Conservation (phyloP, 2,113 vertebrate species). For the Clarias macrocephalus region DNA sequence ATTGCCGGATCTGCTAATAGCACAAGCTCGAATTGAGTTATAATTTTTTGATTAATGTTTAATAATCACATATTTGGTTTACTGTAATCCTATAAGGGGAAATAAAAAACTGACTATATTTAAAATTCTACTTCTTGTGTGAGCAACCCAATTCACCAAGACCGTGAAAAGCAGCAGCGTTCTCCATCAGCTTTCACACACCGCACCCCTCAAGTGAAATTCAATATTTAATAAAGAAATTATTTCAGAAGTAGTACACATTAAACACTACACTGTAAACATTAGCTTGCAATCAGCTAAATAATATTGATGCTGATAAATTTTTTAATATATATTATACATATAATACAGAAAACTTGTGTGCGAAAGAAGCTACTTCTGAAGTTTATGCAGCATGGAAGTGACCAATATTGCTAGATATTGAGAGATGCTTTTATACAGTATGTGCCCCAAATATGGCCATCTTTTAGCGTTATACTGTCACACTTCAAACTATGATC, state of each 20-base stretch:
- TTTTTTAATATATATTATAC: no score
- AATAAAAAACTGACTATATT: not conserved
- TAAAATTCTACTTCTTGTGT: not conserved
- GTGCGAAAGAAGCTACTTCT: no score
- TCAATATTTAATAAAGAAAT: not conserved
- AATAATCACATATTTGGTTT: not conserved
- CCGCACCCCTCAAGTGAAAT: not conserved
- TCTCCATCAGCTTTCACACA: not conserved
- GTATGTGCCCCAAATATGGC: no score
- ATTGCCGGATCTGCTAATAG: not conserved
- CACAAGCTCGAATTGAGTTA: not conserved
- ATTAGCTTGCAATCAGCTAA: not conserved
- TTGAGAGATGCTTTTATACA: no score
- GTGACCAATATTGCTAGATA: no score
- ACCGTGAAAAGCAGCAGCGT: not conserved
- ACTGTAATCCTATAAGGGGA: not conserved
- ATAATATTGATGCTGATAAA: no score
- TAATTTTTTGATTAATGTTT: not conserved
- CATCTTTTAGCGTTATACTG: no score
- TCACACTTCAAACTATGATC: no score
- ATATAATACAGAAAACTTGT: no score
- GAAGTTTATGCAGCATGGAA: no score
- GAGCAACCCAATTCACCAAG: not conserved
- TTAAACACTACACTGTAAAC: not conserved
- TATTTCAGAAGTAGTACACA: not conserved